Conservation (phyloP, 2,113 vertebrate genomes). For the Plotosus lineatus region DNA sequence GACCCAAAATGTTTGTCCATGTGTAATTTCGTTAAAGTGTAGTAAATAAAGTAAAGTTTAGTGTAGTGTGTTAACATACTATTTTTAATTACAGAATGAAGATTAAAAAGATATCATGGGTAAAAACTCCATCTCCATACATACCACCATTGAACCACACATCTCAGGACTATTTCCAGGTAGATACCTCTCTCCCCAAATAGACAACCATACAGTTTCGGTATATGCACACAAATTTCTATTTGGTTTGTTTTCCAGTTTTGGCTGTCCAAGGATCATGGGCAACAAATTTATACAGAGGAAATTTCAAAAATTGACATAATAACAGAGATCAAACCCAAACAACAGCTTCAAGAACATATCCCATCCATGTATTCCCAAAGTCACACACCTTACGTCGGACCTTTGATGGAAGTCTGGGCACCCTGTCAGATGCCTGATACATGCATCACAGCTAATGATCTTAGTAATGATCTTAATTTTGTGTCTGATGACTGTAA, state of each 20-base stretch:
- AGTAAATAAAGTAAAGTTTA: too few species aligned
- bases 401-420: conserved; percentile 37
- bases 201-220: neutral
- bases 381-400: conserved; percentile 33
- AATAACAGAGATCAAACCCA: conserved; percentile 24
- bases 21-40: too few species aligned
- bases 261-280: conserved; percentile 20
- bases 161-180: conserved; percentile 36
- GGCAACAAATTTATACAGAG: conserved; percentile 30
- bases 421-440: neutral
- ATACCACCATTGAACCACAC: conserved; percentile 28
- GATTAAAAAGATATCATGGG: conserved; percentile 11
- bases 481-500: conserved; percentile 1
- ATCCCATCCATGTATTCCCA: neutral
- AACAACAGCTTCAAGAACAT: neutral
- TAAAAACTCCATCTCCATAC: conserved; percentile 36
- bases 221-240: neutral
- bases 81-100: conserved; percentile 26
- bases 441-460: neutral
- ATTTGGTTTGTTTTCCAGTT: neutral
- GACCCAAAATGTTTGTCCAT: neutral
- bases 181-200: conserved; percentile 6
- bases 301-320: conserved; percentile 43
- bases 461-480: conserved; percentile 3
- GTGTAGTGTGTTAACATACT: neutral